Evolutionary conservation across 2,113 vertebrate genomes (phyloP), one percentile per base, ranked within the genome.

Genomic region (Chascanopsetta lugubris): DNA sequence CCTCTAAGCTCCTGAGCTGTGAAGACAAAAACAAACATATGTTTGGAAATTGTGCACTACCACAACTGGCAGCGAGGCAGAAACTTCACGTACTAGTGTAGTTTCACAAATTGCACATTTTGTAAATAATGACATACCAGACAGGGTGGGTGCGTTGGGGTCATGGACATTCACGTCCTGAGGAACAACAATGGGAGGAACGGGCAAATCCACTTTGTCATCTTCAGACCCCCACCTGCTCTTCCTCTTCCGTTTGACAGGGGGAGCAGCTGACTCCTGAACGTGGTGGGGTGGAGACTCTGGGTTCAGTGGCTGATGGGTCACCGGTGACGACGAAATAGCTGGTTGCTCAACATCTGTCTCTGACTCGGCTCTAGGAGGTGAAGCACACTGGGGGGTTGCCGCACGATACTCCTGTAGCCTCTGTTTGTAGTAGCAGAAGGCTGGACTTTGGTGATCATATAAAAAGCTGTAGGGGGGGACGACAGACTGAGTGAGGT

Each of bases 171-270:
- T 75, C 61, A 91, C 82, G 24, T 90, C 86, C 2, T 0, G 93
- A 74, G 95, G 93, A 42, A 85, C 32, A 58, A 90, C 15, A 42
- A 92, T 53, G 1, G 81, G 24, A 13, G 87, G 87, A 42, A 87
- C 20, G 0, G 94, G 94, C 27, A 98, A 20, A 0, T 95, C 94
- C 11, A 97, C 94, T 77, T 95, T 96, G 46, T 99, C 96, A 10
- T 96, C 95, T 61, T 96, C 96, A 0, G 97, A 94, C 0, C 97
- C 97, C 97, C 97, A 99, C 18, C 97, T 88, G 83, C 97, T 99
- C 90, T 99, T 99, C 65, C 95, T 87, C 82, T 96, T 99, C 73
- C 94, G 93, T 67, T 99, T 99, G 2, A 85, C 72, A 11, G 88
- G 86, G 0, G 80, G 65, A 3, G 69, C 4, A 0, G 86, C 29